Evolutionary conservation across 2,113 vertebrate species (phyloP).

Genomic region (Trematocara marginatum): DNA sequence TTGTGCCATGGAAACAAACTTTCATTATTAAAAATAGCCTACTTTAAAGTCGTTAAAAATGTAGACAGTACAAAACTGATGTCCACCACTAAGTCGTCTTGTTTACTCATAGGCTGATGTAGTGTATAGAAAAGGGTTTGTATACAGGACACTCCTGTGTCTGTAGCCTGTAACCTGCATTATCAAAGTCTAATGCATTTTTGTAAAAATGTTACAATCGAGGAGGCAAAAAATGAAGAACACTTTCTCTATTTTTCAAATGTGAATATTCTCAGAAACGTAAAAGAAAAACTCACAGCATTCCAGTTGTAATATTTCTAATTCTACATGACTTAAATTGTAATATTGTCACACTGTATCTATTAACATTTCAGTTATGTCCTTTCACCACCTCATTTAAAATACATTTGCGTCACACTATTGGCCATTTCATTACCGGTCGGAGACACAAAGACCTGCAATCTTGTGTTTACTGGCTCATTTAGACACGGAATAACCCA

Average conservation of each 20-base stretch:
- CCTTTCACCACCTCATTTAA: neutral
- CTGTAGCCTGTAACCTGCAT: neutral
- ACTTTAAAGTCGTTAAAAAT: neutral
- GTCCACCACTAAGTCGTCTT: neutral
- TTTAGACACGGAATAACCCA: slow-evolving; percentile 3
- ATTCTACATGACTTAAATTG: neutral
- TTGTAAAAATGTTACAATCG: neutral
- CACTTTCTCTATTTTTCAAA: neutral
- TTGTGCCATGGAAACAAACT: neutral
- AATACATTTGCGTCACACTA: neutral
- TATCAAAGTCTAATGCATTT: neutral
- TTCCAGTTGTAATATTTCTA: neutral
- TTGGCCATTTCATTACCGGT: neutral
- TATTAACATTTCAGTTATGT: neutral
- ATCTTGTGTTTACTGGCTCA: neutral
- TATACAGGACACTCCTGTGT: neutral
- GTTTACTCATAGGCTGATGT: neutral
- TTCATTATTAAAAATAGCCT: neutral
- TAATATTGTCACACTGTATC: neutral
- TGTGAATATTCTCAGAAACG: neutral
- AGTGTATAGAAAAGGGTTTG: neutral
- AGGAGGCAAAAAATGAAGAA: neutral
- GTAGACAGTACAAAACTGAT: neutral
- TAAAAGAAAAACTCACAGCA: neutral
- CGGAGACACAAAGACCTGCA: neutral